These are phyloP conservation scores for Neotoxoptera formosana DNA, from an alignment of 1,140 invertebrate species.

Conservation along the genomic window DNA sequence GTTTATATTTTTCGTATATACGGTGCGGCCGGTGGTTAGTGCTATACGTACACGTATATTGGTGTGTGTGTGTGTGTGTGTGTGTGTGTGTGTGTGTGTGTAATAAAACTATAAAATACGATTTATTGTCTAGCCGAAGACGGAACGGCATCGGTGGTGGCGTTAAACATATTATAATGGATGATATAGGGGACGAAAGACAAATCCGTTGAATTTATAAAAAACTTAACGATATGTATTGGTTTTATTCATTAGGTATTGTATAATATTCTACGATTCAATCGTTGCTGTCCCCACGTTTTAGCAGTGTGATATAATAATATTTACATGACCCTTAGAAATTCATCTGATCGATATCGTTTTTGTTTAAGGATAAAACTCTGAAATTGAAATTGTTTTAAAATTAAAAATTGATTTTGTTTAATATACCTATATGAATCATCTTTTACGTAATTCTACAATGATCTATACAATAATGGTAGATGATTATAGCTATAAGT, in stretches of 20 bases:
- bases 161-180: not conserved
- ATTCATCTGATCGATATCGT: too few relatives aligned
- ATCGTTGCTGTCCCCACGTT: not conserved
- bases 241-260: not conserved
- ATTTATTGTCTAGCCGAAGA: not conserved
- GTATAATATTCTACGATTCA: not conserved
- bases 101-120: not conserved
- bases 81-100: too few relatives aligned
- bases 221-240: not conserved
- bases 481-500: too few relatives aligned
- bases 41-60: not conserved
- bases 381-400: too few relatives aligned
- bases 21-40: not conserved
- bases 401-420: too few relatives aligned
- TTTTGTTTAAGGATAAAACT: too few relatives aligned
- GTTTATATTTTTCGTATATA: not conserved
- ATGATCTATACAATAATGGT: too few relatives aligned
- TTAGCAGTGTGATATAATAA: not conserved
- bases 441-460: too few relatives aligned
- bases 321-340: too few relatives aligned
- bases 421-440: too few relatives aligned
- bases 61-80: not conserved
- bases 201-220: not conserved
- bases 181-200: not conserved
- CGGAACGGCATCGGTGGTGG: not conserved